phyloP scores from a whole-genome alignment of 2,888 invertebrate species.

The Melanchra persicariae region DNA sequence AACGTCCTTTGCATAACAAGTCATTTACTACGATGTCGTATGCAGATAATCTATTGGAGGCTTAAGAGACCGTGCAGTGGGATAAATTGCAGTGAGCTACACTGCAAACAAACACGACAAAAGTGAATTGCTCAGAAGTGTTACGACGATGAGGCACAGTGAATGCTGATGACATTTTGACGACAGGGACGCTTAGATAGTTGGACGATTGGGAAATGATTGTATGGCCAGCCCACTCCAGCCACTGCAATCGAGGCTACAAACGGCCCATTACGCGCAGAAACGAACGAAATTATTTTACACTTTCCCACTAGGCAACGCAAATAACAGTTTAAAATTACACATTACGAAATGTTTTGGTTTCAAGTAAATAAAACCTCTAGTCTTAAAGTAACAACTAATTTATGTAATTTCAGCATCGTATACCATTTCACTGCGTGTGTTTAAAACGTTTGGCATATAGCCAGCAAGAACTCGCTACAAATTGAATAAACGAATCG shows the following conservation, averaged over 20 bases:
- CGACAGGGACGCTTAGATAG: slow-evolving; percentile 65
- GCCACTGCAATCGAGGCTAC: slow-evolving; percentile 35
- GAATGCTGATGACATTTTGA: slow-evolving; percentile 76
- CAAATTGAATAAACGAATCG: slow-evolving; percentile 77
- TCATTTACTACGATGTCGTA: slow-evolving; percentile 26
- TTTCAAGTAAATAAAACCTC: slow-evolving; percentile 38
- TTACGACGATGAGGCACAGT: slow-evolving; percentile 58
- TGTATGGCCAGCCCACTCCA: slow-evolving; percentile 27
- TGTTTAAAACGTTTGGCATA: slow-evolving; percentile 74
- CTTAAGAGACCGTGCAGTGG: slow-evolving; percentile 25
- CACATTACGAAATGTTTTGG: background rate
- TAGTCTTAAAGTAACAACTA: slow-evolving; percentile 59
- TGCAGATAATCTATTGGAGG: slow-evolving; percentile 38
- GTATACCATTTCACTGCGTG: slow-evolving; percentile 63
- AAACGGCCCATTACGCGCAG: slow-evolving; percentile 32
- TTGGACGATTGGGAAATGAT: slow-evolving; percentile 58
- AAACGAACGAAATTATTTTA: slow-evolving; percentile 41
- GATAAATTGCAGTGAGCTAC: slow-evolving; percentile 56
- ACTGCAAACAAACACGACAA: slow-evolving; percentile 58
- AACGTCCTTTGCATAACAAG: slow-evolving; percentile 20
- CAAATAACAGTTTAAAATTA: slow-evolving; percentile 9
- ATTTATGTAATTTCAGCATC: slow-evolving; percentile 59
- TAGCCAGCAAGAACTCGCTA: slow-evolving; percentile 70
- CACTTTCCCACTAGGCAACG: background rate
- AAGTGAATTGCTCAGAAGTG: slow-evolving; percentile 69